Evolutionary conservation across 2,113 vertebrate species (phyloP).

Genomic region (Eublepharis macularius): DNA sequence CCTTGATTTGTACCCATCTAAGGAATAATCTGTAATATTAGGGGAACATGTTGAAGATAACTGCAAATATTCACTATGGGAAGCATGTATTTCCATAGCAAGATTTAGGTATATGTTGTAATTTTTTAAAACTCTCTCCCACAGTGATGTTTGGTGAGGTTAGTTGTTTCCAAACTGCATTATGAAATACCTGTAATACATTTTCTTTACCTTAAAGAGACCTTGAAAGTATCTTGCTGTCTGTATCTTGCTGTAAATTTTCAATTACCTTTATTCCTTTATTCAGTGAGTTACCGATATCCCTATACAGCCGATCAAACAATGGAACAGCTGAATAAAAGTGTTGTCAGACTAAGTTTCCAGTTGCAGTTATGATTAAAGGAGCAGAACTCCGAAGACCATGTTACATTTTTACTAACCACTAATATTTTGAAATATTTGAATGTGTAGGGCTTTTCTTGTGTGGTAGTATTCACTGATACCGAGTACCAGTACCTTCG

Average conservation of each 20-base stretch:
- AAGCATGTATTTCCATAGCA: not conserved
- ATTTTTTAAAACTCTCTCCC: not conserved
- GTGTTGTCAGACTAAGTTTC: constrained; percentile 40
- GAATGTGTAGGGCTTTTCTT: too few species aligned
- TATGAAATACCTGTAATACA: not conserved
- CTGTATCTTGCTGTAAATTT: constrained; percentile 27
- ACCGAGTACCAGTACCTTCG: too few species aligned
- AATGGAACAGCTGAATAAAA: too few species aligned
- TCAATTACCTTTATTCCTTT: constrained; percentile 32
- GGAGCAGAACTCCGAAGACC: not conserved
- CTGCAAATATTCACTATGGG: too few species aligned
- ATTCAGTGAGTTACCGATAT: too few species aligned
- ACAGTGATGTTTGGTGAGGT: not conserved
- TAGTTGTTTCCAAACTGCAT: constrained; percentile 34
- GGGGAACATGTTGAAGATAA: too few species aligned
- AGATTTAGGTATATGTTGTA: not conserved
- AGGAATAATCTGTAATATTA: not conserved
- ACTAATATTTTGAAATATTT: not conserved
- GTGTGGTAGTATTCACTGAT: too few species aligned
- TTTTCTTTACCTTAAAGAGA: constrained; percentile 40
- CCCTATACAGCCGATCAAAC: too few species aligned
- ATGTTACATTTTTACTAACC: not conserved
- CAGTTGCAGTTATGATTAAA: constrained; percentile 24
- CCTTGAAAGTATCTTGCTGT: constrained; percentile 43
- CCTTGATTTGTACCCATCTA: not conserved